A percentile compares a stretch with the other conserved stretches of the same genome.
Evolutionary conservation across 1,140 invertebrate species (phyloP).

Genomic region (Hermetia illucens): DNA sequence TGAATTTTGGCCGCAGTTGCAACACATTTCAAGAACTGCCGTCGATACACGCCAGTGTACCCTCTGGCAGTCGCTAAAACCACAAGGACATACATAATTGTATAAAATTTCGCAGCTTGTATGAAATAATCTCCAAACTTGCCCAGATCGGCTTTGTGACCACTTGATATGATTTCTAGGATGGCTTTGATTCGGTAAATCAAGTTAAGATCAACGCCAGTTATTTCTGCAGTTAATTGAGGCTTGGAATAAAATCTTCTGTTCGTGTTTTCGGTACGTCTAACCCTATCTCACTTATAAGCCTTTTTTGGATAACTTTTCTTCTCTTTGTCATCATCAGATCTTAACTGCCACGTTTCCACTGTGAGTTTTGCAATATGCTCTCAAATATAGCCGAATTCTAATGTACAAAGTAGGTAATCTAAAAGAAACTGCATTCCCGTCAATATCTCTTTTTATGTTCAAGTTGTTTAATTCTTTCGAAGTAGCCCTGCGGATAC

Average conservation of each 20-base stretch:
- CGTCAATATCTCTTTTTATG: no score
- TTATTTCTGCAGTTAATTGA: slow-evolving; percentile 12
- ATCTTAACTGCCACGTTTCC: slow-evolving; percentile 3
- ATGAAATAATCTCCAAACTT: no score
- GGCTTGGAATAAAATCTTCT: slow-evolving; percentile 16
- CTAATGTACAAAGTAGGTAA: neutral
- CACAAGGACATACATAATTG: no score
- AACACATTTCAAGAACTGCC: no score
- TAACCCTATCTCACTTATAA: slow-evolving; percentile 1
- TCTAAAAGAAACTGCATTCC: neutral
- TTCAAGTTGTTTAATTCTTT: slow-evolving; percentile 3
- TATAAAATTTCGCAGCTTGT: no score
- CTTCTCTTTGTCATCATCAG: neutral
- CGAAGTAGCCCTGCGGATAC: neutral
- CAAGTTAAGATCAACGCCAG: slow-evolving; percentile 8
- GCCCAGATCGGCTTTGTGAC: slow-evolving; percentile 11
- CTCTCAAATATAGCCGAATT: slow-evolving; percentile 3
- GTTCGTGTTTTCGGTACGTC: slow-evolving; percentile 12
- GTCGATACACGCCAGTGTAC: no score
- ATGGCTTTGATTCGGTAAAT: slow-evolving; percentile 10
- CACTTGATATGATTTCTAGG: slow-evolving; percentile 12
- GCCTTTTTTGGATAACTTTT: neutral
- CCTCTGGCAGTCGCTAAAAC: no score
- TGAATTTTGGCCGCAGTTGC: no score
- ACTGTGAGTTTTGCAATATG: slow-evolving; percentile 2